Evolutionary conservation across 1,140 invertebrate genomes (phyloP), one percentile per base, ranked within the genome.

Genomic region (Aphelenchoides besseyi): DNA sequence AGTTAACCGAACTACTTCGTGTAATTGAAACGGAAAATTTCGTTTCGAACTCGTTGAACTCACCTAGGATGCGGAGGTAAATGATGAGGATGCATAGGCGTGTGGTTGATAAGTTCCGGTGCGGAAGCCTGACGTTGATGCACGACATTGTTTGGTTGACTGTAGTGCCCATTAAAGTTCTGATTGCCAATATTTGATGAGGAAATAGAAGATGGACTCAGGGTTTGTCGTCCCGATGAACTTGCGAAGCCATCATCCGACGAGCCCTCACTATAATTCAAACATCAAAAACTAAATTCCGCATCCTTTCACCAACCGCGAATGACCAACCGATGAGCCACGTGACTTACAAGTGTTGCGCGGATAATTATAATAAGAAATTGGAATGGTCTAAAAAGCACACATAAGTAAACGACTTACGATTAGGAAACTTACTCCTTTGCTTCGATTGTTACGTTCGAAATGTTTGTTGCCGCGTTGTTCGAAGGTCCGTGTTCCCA

Each of bases 291-390:
- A 48, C 12, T 48, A 23, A 48, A 48, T 48, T 48, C 41, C 41
- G 12, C 12, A 48, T 12, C 12, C 41, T 12, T 12, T 23, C 41
- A 48, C 41, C 23, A 23, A 28, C 57, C 54, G 70, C 16, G 70
- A 72, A 59, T 72, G 70, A 23, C 67, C 70, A 57, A 70, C 69
- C 9, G 69, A 72, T 23, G 69, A 72, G 9, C 67, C 70, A n/a
- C 70, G 70, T 12, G 70, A 72, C 32, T 72, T 69, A 29, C 61
- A 71, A 1, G 59, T 69, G 61, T 29, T 69, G 33, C 28, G 35
- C n/a, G 2, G 70, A 52, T 23, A 29, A 70, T 37, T 71, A 9
- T 29, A 52, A 9, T 36, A 72, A 35, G 66, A 52, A 1, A 8
- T 30, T 12, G 70, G 72, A 12, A 70, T n/a, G 16, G 57, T 54